Evolutionary conservation across 2,888 invertebrate species (phyloP), one percentile per base, ranked within the genome.

Genomic region (Lamproptera curius): DNA sequence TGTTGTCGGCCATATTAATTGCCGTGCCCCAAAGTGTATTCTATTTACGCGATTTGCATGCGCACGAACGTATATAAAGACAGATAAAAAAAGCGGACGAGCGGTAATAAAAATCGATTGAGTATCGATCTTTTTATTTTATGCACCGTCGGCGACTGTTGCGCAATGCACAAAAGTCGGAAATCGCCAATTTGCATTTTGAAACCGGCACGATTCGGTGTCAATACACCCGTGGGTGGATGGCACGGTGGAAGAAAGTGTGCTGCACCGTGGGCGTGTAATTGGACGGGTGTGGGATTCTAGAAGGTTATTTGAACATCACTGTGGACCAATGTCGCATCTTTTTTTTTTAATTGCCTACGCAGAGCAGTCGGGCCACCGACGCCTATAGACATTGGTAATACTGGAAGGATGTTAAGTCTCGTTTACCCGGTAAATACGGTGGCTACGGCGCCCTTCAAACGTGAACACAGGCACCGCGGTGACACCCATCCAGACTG

Each of bases 241-340:
- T 59, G 64, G 66, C 75, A 80, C 74, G 76, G 78, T 77, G 70
- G 67, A 83, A 78, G 85, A 85, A 84, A 85, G 85, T 77, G 59
- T 68, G 63, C 58, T 67, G 60, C 50, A 42, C 55, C 56, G 63
- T 65, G 63, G 64, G 65, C 37, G n/a, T 43, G 60, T 48, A 37
- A 51, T 37, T n/a, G n/a, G n/a, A n/a, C n/a, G n/a, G n/a, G n/a
- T n/a, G n/a, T n/a, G n/a, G n/a, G n/a, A n/a, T n/a, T n/a, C n/a
- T n/a, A n/a, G n/a, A n/a, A n/a, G n/a, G n/a, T n/a, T n/a, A n/a
- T n/a, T n/a, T n/a, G n/a, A n/a, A n/a, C n/a, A n/a, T n/a, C n/a
- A n/a, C n/a, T n/a, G n/a, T n/a, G n/a, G n/a, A n/a, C n/a, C n/a
- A n/a, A n/a, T n/a, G n/a, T n/a, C n/a, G n/a, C n/a, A n/a, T n/a